Evolutionary conservation across 2,113 vertebrate genomes (phyloP), one percentile per base, ranked within the genome.

Genomic region (Diglossa brunneiventris): DNA sequence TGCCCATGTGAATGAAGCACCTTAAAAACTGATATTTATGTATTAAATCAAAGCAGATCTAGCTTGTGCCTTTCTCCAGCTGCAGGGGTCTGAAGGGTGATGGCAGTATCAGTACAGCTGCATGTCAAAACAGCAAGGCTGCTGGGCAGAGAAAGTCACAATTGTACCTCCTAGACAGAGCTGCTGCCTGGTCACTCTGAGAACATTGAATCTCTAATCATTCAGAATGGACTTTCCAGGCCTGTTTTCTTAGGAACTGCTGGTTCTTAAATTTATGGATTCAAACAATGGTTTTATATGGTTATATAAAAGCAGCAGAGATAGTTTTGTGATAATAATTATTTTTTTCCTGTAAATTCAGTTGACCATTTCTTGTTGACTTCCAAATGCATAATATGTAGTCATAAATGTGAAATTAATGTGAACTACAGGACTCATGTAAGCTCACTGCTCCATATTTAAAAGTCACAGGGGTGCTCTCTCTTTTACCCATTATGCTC

Each of bases 21-120:
- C 67, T 89, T 83, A 93, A 95, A 95, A 95, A 95, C 49, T 76
- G 37, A 42, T 94, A 74, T 82, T 96, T 77, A 55, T 81, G 49
- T 82, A 82, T 88, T 86, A 95, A 96, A 89, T 91, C 81, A 88
- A 94, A 96, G 63, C 79, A 95, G 61, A 79, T 76, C 58, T 84
- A 42, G 59, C 69, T 58, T 61, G 11, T 87, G 52, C 49, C 68
- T 91, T 87, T 85, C 61, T 92, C 89, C 91, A 94, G 55, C 89
- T 84, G 78, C 47, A 85, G 42, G 44, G 4, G 63, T 87, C 67
- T 78, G 90, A 94, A 82, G 74, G 84, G 58, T 88, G 44, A 64
- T 90, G 77, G 66, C 58, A 91, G 76, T 72, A 89, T 93, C 88
- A 90, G 74, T 73, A 69, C 27, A 70, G 37, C n/a, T 76, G 44